phyloP scores from a whole-genome alignment of 2,888 invertebrate genomes.

The Cotesia congregata region DNA sequence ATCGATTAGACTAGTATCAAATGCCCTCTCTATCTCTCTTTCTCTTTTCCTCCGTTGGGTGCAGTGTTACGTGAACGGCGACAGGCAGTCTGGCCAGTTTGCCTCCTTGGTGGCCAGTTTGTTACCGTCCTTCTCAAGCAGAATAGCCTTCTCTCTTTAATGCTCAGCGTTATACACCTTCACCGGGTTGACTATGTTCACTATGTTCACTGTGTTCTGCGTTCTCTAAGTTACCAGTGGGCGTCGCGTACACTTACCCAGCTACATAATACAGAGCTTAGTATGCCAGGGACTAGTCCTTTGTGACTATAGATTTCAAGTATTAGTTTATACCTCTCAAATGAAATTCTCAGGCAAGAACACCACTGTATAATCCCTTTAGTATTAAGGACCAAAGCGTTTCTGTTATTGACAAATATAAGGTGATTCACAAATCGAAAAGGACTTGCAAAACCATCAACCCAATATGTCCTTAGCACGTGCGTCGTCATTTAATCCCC shows the following conservation, averaged over 20 bases:
- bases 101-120: constrained; percentile 40
- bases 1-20: constrained; percentile 21
- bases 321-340: constrained; percentile 17
- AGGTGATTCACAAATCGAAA: not conserved
- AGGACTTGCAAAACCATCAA: not conserved
- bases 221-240: constrained; percentile 17
- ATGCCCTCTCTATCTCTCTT: constrained; percentile 27
- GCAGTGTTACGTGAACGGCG: constrained; percentile 46
- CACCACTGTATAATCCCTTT: constrained; percentile 6
- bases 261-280: not conserved
- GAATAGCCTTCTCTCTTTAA: constrained; percentile 30
- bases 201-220: not conserved
- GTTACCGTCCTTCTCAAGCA: constrained; percentile 30
- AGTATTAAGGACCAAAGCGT: constrained; percentile 8
- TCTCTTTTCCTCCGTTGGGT: constrained; percentile 6
- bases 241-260: constrained; percentile 4
- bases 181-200: constrained; percentile 17
- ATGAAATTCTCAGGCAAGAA: constrained; percentile 3
- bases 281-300: not conserved
- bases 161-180: constrained; percentile 37
- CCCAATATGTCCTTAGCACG: not conserved
- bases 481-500: not conserved
- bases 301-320: constrained; percentile 9
- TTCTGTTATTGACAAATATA: constrained; percentile 19
- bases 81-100: constrained; percentile 51